phyloP scores from a whole-genome alignment of 2,888 invertebrate species.

The Erebia epiphron region DNA sequence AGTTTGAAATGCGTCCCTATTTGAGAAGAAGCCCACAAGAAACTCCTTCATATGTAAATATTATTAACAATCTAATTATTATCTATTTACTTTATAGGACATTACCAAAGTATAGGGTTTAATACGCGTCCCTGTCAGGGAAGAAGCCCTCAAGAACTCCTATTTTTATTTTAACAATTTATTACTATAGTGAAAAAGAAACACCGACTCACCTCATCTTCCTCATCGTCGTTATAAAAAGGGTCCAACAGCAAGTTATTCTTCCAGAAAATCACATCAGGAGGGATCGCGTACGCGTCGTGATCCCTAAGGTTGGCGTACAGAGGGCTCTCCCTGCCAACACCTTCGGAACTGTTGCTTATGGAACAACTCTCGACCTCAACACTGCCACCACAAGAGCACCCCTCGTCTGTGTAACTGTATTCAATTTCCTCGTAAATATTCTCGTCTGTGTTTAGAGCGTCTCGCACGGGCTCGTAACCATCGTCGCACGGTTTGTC shows the following conservation, averaged over 20 bases:
- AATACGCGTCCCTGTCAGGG: no score
- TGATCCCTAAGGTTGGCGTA: slow-evolving; percentile 76
- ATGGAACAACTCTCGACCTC: slow-evolving; percentile 76
- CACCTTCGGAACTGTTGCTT: slow-evolving; percentile 73
- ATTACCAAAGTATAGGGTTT: no score
- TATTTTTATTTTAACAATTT: no score
- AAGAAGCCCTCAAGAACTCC: no score
- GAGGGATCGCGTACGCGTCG: slow-evolving; percentile 73
- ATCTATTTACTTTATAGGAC: no score
- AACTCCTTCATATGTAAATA: no score
- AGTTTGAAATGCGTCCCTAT: no score
- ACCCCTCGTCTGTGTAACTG: slow-evolving; percentile 74
- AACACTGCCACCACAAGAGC: slow-evolving; percentile 74
- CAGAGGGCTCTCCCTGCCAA: slow-evolving; percentile 71
- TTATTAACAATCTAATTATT: no score
- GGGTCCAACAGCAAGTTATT: slow-evolving; percentile 74
- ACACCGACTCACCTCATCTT: slow-evolving; percentile 72
- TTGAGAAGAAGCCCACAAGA: no score
- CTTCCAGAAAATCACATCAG: slow-evolving; percentile 82
- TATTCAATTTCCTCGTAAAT: slow-evolving; percentile 78
- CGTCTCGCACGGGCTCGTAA: slow-evolving; percentile 76
- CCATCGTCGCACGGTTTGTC: slow-evolving; percentile 74
- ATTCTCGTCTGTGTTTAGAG: slow-evolving; percentile 73
- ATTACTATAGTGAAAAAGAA: background rate
- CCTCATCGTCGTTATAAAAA: slow-evolving; percentile 80